Evolutionary conservation across 2,888 invertebrate species (phyloP).

Genomic region (Eurytoma californica): DNA sequence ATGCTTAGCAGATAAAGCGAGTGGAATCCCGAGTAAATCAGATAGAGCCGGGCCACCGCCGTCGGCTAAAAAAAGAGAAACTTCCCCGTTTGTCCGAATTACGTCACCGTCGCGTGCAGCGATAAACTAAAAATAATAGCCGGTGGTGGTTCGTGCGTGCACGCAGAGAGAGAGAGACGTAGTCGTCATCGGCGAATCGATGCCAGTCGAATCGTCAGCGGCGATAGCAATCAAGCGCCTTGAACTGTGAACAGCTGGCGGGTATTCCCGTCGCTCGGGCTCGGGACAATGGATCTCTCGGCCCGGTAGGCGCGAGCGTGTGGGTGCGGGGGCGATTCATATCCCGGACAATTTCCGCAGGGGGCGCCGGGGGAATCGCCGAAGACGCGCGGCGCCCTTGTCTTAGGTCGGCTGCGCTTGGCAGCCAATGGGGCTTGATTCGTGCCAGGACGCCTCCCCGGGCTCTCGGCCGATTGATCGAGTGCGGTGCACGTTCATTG

Average conservation of each 20-base stretch:
- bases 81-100: background rate
- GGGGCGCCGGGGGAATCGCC: background rate
- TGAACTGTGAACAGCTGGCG: constrained; percentile 33
- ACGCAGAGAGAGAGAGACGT: constrained; percentile 26
- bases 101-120: background rate
- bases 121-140: constrained; percentile 10
- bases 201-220: constrained; percentile 58
- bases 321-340: constrained; percentile 19
- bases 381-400: constrained; percentile 8
- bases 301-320: background rate
- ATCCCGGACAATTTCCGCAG: constrained; percentile 35
- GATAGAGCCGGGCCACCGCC: background rate
- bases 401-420: background rate
- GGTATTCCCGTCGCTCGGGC: background rate
- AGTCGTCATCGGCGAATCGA: constrained; percentile 56
- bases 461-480: too few species aligned
- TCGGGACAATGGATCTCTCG: background rate
- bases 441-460: too few species aligned
- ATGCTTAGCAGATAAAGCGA: too few species aligned
- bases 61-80: background rate
- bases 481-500: too few species aligned
- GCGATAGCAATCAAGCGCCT: constrained; percentile 36
- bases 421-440: background rate
- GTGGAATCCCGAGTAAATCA: background rate
- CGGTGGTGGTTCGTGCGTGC: constrained; percentile 31